phyloP scores from a whole-genome alignment of 2,113 vertebrate species.

The Microtus ochrogaster region DNA sequence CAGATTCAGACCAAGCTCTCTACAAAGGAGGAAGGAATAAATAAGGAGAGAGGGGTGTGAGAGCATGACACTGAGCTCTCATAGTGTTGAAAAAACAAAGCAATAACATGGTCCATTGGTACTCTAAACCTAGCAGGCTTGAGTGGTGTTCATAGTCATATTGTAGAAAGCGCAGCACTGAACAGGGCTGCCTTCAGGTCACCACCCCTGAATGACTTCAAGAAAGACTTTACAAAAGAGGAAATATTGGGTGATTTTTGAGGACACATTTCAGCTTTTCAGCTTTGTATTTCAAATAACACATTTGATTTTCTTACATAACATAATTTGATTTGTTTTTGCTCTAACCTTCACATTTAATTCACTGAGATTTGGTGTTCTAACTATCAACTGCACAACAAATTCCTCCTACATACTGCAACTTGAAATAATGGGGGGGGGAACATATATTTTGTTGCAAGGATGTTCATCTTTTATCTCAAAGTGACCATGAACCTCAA shows the following conservation, averaged over 20 bases:
- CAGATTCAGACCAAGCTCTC: conserved; percentile 39
- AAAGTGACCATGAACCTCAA: background rate
- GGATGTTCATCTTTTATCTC: background rate
- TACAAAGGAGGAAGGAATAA: conserved; percentile 26
- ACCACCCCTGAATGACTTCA: background rate
- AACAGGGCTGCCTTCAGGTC: background rate
- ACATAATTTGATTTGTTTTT: conserved; percentile 18
- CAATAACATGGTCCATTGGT: background rate
- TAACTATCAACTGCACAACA: background rate
- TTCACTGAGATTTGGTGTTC: background rate
- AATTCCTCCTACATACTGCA: background rate
- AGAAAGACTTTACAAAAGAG: background rate
- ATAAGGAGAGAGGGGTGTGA: background rate
- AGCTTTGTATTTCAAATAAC: background rate
- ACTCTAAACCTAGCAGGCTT: background rate
- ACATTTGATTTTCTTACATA: background rate
- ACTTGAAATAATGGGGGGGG: background rate
- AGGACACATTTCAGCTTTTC: conserved; percentile 19
- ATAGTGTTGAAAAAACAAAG: background rate
- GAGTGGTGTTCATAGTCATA: background rate
- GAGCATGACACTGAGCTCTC: background rate
- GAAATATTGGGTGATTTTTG: conserved; percentile 9
- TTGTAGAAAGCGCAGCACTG: background rate
- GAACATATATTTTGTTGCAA: background rate
- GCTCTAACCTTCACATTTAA: conserved; percentile 26